Evolutionary conservation across 1,140 invertebrate species (phyloP).

Genomic region (Chrysoperla carnea): DNA sequence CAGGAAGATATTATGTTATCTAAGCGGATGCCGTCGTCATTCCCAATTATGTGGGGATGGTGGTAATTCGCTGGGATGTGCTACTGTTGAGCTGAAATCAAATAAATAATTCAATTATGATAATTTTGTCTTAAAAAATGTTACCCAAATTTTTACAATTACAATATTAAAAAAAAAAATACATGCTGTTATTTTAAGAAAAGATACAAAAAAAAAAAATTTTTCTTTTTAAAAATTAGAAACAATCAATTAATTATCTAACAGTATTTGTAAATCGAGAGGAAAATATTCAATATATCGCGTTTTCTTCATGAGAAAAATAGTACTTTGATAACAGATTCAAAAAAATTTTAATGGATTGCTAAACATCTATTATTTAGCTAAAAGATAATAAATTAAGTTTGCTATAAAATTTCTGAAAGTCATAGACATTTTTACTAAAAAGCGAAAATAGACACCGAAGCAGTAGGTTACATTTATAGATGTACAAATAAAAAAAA

Average conservation of each 20-base stretch:
- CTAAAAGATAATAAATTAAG: too few relatives aligned
- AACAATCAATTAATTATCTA: background rate
- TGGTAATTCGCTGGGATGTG: slow-evolving; percentile 90
- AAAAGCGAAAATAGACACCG: too few relatives aligned
- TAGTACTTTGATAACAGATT: too few relatives aligned
- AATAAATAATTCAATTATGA: slow-evolving; percentile 2
- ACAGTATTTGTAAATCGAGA: slow-evolving; percentile 5
- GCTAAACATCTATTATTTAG: too few relatives aligned
- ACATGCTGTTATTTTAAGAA: background rate
- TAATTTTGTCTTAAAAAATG: background rate
- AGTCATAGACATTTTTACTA: too few relatives aligned
- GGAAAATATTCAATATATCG: slow-evolving; percentile 1
- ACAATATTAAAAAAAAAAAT: background rate
- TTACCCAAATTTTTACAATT: background rate
- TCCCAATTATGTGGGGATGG: slow-evolving; percentile 97
- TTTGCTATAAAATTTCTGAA: too few relatives aligned
- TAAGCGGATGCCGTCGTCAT: slow-evolving; percentile 32
- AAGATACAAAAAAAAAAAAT: slow-evolving; percentile 1
- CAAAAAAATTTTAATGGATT: too few relatives aligned
- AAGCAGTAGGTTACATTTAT: background rate
- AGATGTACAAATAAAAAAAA: background rate
- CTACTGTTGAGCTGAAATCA: slow-evolving; percentile 82
- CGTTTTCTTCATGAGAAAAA: too few relatives aligned
- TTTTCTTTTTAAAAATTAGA: background rate
- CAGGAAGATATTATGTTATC: slow-evolving; percentile 8